These are phyloP conservation scores for Erethizon dorsatum DNA, from an alignment of 2,797 vertebrate genomes.

Conservation along the genomic window DNA sequence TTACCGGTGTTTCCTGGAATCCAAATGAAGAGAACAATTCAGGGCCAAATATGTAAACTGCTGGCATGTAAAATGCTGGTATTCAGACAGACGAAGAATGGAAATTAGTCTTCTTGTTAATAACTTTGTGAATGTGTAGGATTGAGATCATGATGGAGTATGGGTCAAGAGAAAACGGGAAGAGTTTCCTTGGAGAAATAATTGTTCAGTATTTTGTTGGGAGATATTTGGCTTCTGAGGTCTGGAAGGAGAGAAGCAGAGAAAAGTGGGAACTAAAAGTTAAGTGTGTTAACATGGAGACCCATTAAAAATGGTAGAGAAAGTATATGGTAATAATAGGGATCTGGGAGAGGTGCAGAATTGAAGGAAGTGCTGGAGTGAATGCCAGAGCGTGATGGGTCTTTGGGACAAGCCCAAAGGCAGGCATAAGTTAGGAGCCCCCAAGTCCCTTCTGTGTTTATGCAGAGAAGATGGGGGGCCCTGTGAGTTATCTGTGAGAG, in stretches of 20 bases:
- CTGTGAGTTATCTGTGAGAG: background rate
- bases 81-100: background rate
- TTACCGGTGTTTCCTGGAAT: background rate
- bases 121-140: background rate
- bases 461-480: fast-evolving
- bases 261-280: background rate
- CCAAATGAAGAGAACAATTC: background rate
- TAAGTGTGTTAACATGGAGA: background rate
- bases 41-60: background rate
- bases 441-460: background rate
- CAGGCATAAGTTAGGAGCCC: no score
- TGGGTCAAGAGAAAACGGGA: background rate
- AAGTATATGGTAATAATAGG: background rate
- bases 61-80: background rate
- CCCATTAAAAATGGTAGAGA: background rate
- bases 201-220: background rate
- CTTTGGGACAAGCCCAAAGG: background rate
- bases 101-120: background rate
- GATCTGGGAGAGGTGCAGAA: background rate
- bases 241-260: fast-evolving
- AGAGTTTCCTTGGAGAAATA: background rate
- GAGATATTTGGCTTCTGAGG: background rate
- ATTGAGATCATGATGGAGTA: background rate
- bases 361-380: background rate
- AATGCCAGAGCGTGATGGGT: background rate